Conservation (phyloP, 1,140 invertebrate species). For the Penaeus chinensis region DNA sequence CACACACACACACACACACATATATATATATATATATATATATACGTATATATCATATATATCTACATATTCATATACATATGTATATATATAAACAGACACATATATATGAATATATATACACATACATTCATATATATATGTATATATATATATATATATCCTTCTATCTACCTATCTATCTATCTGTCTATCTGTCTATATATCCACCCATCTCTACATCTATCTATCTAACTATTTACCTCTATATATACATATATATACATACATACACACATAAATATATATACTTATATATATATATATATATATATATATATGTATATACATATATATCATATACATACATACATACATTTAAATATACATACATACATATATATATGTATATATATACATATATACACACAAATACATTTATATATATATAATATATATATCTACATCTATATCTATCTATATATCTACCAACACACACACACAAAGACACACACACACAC, state of each 20-base stretch:
- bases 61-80: slow-evolving; percentile 3
- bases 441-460: not conserved
- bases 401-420: too few relatives aligned
- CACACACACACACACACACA: too few relatives aligned
- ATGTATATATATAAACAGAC: not conserved
- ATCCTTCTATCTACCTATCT: too few relatives aligned
- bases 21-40: not conserved
- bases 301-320: too few relatives aligned
- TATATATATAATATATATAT: too few relatives aligned
- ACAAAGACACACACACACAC: too few relatives aligned
- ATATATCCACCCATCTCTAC: not conserved
- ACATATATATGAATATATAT: not conserved
- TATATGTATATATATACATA: too few relatives aligned
- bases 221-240: not conserved
- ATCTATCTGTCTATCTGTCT: not conserved
- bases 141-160: not conserved
- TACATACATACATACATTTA: too few relatives aligned
- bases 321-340: too few relatives aligned
- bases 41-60: slow-evolving; percentile 9
- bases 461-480: not conserved
- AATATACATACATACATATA: too few relatives aligned
- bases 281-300: too few relatives aligned
- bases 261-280: too few relatives aligned
- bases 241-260: not conserved
- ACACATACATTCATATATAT: not conserved